phyloP scores from a whole-genome alignment of 2,113 vertebrate species.

The Pachypanchax playfairii region DNA sequence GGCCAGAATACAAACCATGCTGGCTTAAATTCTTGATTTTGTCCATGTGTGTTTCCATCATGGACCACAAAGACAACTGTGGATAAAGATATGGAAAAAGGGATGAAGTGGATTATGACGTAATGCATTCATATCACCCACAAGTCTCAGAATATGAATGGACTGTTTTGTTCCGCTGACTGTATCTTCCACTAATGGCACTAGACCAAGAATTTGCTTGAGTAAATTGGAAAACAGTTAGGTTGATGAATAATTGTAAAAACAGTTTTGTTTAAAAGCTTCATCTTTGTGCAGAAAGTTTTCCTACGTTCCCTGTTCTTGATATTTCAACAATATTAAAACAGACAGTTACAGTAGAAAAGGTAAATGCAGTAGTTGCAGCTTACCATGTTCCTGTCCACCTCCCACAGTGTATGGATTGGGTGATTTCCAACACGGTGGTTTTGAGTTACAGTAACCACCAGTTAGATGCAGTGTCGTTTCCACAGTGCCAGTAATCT shows the following conservation, averaged over 20 bases:
- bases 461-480: constrained; percentile 48
- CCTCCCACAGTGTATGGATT: constrained; percentile 60
- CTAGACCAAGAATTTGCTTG: constrained; percentile 28
- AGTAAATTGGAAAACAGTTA: constrained; percentile 13
- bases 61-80: constrained; percentile 51
- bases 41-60: constrained; percentile 33
- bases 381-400: constrained; percentile 53
- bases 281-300: constrained; percentile 10
- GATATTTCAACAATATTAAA: constrained; percentile 8
- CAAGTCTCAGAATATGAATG: constrained; percentile 52
- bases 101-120: constrained; percentile 60
- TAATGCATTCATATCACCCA: constrained; percentile 59
- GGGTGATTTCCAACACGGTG: constrained; percentile 53
- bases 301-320: constrained; percentile 6
- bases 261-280: background rate
- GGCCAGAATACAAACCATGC: constrained; percentile 45
- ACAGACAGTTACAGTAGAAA: constrained; percentile 41
- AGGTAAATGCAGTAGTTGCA: constrained; percentile 32
- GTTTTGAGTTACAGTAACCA: constrained; percentile 47
- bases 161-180: constrained; percentile 44
- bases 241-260: constrained; percentile 19
- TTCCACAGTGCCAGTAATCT: constrained; percentile 64
- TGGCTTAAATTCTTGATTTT: constrained; percentile 53
- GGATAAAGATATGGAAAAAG: constrained; percentile 70
- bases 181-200: constrained; percentile 19